Percentiles rank a stretch among this genome's conserved stretches.
These are phyloP conservation scores for Ceratosolen solmsi DNA, from an alignment of 1,140 invertebrate genomes.

Conservation along the genomic window DNA sequence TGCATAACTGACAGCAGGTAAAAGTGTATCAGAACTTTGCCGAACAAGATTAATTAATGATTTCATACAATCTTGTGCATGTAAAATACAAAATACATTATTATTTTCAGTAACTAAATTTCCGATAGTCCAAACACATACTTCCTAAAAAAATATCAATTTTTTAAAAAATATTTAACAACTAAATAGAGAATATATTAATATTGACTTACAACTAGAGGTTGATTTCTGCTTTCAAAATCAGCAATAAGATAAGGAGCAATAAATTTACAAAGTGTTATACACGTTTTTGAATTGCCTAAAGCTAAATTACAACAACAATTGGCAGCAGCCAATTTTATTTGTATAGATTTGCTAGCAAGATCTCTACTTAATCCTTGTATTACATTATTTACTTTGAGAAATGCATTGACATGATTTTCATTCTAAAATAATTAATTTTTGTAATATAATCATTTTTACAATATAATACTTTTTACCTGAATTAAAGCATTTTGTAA, in stretches of 20 bases:
- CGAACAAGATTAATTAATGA: constrained; percentile 60
- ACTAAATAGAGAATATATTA: constrained; percentile 27
- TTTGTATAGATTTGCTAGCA: constrained; percentile 60
- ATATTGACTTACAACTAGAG: constrained; percentile 61
- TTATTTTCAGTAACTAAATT: constrained; percentile 62
- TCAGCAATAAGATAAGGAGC: constrained; percentile 65
- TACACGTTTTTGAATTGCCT: constrained; percentile 66
- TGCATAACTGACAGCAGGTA: constrained; percentile 62
- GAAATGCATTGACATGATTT: constrained; percentile 65
- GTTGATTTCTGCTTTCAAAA: constrained; percentile 65
- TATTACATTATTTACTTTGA: constrained; percentile 63
- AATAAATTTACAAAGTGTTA: constrained; percentile 61
- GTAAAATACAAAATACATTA: constrained; percentile 61
- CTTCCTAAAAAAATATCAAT: constrained; percentile 57
- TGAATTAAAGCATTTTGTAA: constrained; percentile 67
- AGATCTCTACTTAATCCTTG: constrained; percentile 64
- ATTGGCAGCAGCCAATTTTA: constrained; percentile 65
- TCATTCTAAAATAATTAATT: constrained; percentile 57
- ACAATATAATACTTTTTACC: constrained; percentile 55
- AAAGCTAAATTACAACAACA: constrained; percentile 72
- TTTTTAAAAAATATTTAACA: neutral
- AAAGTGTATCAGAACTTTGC: constrained; percentile 57
- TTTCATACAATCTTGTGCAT: constrained; percentile 63
- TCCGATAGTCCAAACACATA: constrained; percentile 69
- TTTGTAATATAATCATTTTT: constrained; percentile 22